A percentile compares a stretch with the other conserved stretches of the same genome.
phyloP scores from a whole-genome alignment of 2,113 vertebrate species.

The Microcebus griseorufus region DNA sequence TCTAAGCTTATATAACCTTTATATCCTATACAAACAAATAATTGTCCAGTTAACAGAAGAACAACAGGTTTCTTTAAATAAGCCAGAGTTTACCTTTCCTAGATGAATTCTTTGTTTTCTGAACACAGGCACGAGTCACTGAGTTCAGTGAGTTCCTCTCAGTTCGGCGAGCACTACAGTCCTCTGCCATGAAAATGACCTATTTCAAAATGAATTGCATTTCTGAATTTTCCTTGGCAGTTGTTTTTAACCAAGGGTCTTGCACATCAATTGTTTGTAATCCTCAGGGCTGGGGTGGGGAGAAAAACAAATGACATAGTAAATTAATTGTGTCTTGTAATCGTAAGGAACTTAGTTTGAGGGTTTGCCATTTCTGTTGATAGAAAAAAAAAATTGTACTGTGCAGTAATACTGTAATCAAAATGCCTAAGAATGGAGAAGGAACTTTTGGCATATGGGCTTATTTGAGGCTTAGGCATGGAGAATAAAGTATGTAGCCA shows the following conservation, averaged over 20 bases:
- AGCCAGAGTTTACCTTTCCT: conserved; percentile 4
- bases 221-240: neutral
- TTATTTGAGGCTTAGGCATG: neutral
- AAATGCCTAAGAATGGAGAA: neutral
- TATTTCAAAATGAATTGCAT: neutral
- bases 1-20: neutral
- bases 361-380: neutral
- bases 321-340: conserved; percentile 11
- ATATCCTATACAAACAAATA: neutral
- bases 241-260: neutral
- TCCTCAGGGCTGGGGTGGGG: neutral
- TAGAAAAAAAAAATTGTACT: neutral
- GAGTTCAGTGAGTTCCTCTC: conserved; percentile 7
- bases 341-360: neutral
- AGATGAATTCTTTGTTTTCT: conserved; percentile 44
- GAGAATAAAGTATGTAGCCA: neutral
- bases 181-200: conserved; percentile 14
- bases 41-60: neutral
- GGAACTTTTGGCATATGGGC: neutral
- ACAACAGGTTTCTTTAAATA: neutral
- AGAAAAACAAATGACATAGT: conserved; percentile 39
- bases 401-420: neutral
- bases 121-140: neutral
- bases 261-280: neutral
- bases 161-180: neutral